These are phyloP conservation scores for Parazoanthus darwini DNA, from an alignment of 92 coral and sea anemone genomes.

Conservation along the genomic window DNA sequence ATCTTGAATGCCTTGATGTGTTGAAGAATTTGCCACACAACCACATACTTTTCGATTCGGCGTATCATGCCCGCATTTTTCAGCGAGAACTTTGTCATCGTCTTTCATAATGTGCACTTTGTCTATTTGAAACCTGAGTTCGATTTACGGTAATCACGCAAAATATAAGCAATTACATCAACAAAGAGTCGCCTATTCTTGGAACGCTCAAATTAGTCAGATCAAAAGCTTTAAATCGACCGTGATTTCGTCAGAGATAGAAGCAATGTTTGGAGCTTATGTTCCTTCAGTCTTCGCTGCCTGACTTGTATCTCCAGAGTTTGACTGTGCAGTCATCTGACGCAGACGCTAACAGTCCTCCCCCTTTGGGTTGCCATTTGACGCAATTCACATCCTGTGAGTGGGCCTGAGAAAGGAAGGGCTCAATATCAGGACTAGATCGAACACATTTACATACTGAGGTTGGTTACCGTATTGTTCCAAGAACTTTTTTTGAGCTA, in stretches of 20 bases:
- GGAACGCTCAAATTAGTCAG: neutral
- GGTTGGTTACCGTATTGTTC: too few relatives aligned
- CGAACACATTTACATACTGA: neutral
- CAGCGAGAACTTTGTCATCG: too few relatives aligned
- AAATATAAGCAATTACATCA: too few relatives aligned
- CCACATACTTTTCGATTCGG: too few relatives aligned
- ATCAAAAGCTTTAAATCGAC: neutral
- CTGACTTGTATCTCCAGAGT: slow-evolving; percentile 72
- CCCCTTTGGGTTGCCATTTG: slow-evolving; percentile 85
- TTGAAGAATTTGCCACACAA: too few relatives aligned
- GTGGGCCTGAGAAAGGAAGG: slow-evolving; percentile 64
- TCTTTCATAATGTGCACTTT: too few relatives aligned
- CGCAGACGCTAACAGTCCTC: slow-evolving; percentile 74
- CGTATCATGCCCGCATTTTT: too few relatives aligned
- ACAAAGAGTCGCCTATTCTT: neutral
- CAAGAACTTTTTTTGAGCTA: too few relatives aligned
- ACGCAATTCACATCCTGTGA: slow-evolving; percentile 89
- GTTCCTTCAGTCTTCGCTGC: neutral
- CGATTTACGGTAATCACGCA: too few relatives aligned
- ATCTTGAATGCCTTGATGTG: too few relatives aligned
- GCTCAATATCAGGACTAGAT: neutral
- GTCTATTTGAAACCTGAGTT: too few relatives aligned
- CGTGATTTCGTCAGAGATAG: neutral
- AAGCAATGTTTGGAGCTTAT: neutral
- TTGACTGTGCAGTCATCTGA: slow-evolving; percentile 93